A percentile compares a stretch with the other conserved stretches of the same genome.
phyloP scores from a whole-genome alignment of 2,113 vertebrate species.

The Shinisaurus crocodilurus region DNA sequence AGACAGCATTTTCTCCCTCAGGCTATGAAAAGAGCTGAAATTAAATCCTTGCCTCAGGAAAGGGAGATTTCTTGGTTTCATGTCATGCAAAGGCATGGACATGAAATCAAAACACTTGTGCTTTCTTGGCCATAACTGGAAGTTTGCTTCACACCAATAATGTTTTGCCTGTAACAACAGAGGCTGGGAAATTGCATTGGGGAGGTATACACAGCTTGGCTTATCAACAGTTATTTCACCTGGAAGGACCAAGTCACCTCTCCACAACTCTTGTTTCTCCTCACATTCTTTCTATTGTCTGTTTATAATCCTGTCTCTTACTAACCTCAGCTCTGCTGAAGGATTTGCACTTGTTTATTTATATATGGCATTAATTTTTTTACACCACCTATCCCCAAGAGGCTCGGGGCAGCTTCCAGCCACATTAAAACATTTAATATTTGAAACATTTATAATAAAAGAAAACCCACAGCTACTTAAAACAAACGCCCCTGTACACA shows the following conservation, averaged over 20 bases:
- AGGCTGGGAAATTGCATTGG: background rate
- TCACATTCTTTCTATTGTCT: background rate
- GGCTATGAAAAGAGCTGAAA: background rate
- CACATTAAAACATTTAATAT: constrained; percentile 8
- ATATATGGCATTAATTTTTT: background rate
- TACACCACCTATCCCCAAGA: background rate
- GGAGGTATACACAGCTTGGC: background rate
- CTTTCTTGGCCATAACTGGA: background rate
- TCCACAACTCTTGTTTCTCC: background rate
- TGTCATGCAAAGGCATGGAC: constrained; percentile 24
- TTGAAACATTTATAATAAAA: constrained; percentile 18
- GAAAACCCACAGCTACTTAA: background rate
- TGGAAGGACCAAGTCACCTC: background rate
- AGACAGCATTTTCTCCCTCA: background rate
- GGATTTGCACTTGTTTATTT: background rate
- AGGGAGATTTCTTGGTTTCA: constrained; percentile 10
- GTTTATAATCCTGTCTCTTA: background rate
- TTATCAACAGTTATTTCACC: background rate
- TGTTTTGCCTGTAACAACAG: background rate
- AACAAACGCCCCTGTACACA: background rate
- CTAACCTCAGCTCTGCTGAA: background rate
- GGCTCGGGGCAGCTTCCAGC: background rate
- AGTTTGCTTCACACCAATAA: background rate
- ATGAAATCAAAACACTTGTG: background rate
- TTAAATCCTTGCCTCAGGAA: constrained; percentile 3